Conservation (phyloP, 2,113 vertebrate species). For the Dryoscopus gambensis region DNA sequence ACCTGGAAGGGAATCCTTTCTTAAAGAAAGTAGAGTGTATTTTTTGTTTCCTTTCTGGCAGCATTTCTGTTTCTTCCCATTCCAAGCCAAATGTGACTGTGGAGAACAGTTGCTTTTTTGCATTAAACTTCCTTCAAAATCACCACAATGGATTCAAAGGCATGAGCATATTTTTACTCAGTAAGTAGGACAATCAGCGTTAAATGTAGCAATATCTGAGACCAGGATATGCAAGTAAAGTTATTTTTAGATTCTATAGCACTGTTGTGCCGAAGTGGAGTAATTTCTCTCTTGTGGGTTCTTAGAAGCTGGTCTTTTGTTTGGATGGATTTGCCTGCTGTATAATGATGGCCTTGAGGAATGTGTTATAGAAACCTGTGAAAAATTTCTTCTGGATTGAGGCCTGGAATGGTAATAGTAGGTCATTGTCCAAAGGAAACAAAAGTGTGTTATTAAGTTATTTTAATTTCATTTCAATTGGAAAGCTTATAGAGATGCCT, state of each 20-base stretch:
- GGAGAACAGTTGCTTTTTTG: background rate
- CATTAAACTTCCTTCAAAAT: background rate
- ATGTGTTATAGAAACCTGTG: conserved; percentile 17
- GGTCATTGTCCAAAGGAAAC: conserved; percentile 38
- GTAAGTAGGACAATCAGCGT: background rate
- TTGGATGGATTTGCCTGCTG: conserved; percentile 1
- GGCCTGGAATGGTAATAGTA: conserved; percentile 15
- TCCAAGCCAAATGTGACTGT: background rate
- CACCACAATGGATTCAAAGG: background rate
- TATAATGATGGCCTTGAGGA: conserved; percentile 26
- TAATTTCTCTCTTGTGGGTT: background rate
- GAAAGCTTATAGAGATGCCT: conserved; percentile 22
- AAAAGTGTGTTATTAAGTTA: conserved; percentile 56
- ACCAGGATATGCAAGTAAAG: background rate
- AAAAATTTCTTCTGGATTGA: conserved; percentile 2
- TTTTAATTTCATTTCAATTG: conserved; percentile 50
- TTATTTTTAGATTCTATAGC: conserved; percentile 15
- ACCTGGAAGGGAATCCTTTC: background rate
- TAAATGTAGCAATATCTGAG: background rate
- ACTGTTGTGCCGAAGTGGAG: background rate
- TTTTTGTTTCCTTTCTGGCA: background rate
- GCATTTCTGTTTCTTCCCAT: background rate
- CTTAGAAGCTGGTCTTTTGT: conserved; percentile 15
- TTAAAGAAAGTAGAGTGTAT: background rate
- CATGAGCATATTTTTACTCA: background rate